A percentile compares a stretch with the other conserved stretches of the same genome.
Evolutionary conservation across 2,888 invertebrate species (phyloP).

Genomic region (Phortica magna): DNA sequence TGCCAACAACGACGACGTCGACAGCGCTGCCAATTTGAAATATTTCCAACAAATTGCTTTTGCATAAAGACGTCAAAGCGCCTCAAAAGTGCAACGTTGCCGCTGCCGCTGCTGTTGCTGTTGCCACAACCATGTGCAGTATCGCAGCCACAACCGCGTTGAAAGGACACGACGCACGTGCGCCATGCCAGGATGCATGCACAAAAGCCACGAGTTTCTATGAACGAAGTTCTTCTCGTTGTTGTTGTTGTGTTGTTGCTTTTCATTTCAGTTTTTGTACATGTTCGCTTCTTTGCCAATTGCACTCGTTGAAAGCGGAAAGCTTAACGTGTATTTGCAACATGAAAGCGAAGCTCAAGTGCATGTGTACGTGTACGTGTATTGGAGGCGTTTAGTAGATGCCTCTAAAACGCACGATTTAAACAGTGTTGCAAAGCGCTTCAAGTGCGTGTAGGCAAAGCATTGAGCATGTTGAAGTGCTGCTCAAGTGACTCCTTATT

Average conservation of each 20-base stretch:
- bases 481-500: too few relatives aligned
- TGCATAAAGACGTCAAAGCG: conserved; percentile 69
- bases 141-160: background rate
- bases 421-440: background rate
- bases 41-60: conserved; percentile 75
- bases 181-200: background rate
- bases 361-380: background rate
- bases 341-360: background rate
- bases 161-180: conserved; percentile 16
- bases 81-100: conserved; percentile 34
- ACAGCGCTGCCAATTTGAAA: conserved; percentile 62
- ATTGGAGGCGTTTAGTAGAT: background rate
- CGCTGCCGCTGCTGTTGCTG: conserved; percentile 29
- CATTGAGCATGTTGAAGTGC: too few relatives aligned
- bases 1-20: background rate
- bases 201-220: background rate
- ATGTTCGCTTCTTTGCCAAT: background rate
- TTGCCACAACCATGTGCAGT: conserved; percentile 13
- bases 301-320: background rate
- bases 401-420: conserved; percentile 7
- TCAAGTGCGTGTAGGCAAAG: background rate
- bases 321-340: background rate
- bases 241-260: too few relatives aligned
- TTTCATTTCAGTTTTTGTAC: too few relatives aligned
- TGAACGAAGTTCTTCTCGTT: too few relatives aligned